Evolutionary conservation across 2,888 invertebrate species (phyloP), one percentile per base, ranked within the genome.

Genomic region (Miltochrista miniata): DNA sequence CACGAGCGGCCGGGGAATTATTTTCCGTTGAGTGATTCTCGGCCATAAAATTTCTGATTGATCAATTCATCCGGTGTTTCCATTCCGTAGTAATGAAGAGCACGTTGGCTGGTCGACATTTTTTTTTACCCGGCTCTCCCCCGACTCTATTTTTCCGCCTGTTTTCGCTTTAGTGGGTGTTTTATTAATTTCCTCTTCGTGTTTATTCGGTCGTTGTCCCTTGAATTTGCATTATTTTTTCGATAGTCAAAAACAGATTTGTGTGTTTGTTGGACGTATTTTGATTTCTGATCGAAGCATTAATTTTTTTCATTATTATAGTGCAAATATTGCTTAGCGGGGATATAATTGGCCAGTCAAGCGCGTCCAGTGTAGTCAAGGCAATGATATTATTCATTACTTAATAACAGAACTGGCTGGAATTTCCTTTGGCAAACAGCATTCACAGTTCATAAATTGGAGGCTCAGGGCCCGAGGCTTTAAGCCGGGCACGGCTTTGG

Each of bases 21-120:
- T 89, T 90, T 90, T 88, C 86, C 89, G 88, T 87, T 91, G 89
- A 90, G 90, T 91, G 90, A 91, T 91, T 90, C 87, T 80, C 75
- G 84, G 76, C 87, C 90, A 89, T 90, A 90, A 90, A 91, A 90
- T 85, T 88, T 87, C 85, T 90, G 90, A 90, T 90, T 90, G 91
- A 91, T 91, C 91, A 91, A 91, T 91, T 90, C 89, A 90, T 91
- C 81, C 86, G 82, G 80, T 85, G 85, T 87, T 87, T 79, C 85
- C 83, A 84, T 86, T 81, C 73, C 83, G 76, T 72, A 74, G 74
- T 90, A 90, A 90, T 90, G 90, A 90, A 87, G 85, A 84, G 87
- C 83, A 83, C 86, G 87, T 80, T 82, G 74, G 10, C 78, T 78
- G 77, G 81, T 79, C 76, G 85, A 81, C 84, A 79, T 79, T 86